A percentile compares a stretch with the other conserved stretches of the same genome.
Evolutionary conservation across 2,888 invertebrate genomes (phyloP).

Genomic region (Athalia circularis): DNA sequence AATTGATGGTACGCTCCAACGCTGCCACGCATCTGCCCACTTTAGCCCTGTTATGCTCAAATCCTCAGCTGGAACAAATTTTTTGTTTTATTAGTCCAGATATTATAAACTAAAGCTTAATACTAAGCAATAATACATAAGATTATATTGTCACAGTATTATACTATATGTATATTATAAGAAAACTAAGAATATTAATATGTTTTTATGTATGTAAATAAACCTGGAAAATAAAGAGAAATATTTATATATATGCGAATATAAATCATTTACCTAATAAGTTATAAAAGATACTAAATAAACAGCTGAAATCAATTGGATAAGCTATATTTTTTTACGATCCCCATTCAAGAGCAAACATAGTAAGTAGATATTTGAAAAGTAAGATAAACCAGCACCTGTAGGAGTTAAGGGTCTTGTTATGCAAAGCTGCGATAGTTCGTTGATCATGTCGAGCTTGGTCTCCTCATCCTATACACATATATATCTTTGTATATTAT

Average conservation of each 20-base stretch:
- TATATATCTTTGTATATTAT: conserved; percentile 14
- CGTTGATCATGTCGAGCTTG: conserved; percentile 2
- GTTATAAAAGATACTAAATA: background rate
- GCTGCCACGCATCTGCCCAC: conserved; percentile 82
- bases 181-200: background rate
- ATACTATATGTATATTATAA: conserved; percentile 1
- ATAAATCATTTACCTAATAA: conserved; percentile 22
- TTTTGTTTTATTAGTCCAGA: conserved; percentile 41
- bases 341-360: conserved; percentile 40
- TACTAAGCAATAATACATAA: conserved; percentile 30
- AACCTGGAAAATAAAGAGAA: conserved; percentile 12
- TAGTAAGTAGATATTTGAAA: conserved; percentile 25
- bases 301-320: conserved; percentile 20
- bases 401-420: conserved; percentile 42
- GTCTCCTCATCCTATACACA: background rate
- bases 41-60: conserved; percentile 83
- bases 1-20: conserved; percentile 73
- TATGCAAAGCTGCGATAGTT: conserved; percentile 24
- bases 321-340: conserved; percentile 34
- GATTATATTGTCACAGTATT: background rate
- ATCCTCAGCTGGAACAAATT: conserved; percentile 79
- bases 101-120: conserved; percentile 27
- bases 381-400: conserved; percentile 43
- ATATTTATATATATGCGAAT: no score
- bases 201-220: background rate